Conservation (phyloP, 2,888 invertebrate genomes). For the Dasysyrphus tricinctus region DNA sequence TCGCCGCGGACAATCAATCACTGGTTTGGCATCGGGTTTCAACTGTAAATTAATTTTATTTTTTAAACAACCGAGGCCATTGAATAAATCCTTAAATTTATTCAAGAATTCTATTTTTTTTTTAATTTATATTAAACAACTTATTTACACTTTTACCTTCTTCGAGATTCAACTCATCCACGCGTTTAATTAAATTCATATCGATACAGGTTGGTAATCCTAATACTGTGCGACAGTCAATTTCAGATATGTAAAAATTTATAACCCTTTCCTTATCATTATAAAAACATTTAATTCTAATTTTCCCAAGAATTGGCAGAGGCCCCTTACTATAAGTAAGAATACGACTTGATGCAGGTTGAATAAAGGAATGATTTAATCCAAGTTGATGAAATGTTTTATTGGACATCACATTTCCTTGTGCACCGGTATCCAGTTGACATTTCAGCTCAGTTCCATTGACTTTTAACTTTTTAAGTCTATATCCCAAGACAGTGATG, state of each 20-base stretch:
- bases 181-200: constrained; percentile 28
- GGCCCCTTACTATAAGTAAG: constrained; percentile 13
- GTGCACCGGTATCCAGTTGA: constrained; percentile 51
- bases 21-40: neutral
- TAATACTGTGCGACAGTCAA: constrained; percentile 19
- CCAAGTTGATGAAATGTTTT: constrained; percentile 8
- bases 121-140: neutral
- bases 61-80: constrained; percentile 30
- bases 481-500: constrained; percentile 25
- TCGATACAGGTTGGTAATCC: constrained; percentile 30
- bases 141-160: constrained; percentile 10
- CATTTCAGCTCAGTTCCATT: constrained; percentile 14
- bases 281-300: neutral
- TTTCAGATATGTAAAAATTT: constrained; percentile 21
- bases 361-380: neutral
- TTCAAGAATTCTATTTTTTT: constrained; percentile 8
- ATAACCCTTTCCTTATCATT: neutral
- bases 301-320: constrained; percentile 15
- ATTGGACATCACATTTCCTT: constrained; percentile 41
- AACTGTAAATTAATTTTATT: neutral
- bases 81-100: constrained; percentile 30
- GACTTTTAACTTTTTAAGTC: neutral
- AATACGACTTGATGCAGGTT: constrained; percentile 14
- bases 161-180: constrained; percentile 8
- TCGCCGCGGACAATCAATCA: constrained; percentile 3